Conservation (phyloP, 1,140 invertebrate genomes). For the Drosophila lini region DNA sequence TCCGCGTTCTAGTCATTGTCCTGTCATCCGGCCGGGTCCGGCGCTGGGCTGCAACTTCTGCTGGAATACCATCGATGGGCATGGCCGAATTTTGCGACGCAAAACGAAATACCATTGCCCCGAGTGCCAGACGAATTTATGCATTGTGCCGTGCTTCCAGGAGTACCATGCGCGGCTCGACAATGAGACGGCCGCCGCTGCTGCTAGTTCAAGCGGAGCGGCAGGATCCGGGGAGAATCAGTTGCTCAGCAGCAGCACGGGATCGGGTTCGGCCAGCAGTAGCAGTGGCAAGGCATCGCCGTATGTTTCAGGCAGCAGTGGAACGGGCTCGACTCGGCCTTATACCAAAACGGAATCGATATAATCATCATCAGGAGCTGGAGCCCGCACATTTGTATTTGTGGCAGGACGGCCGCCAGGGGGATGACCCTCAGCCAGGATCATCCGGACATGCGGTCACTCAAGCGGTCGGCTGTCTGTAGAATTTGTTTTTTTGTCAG, state of each 20-base stretch:
- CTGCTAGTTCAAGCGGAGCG: constrained; percentile 25
- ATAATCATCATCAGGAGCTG: constrained; percentile 64
- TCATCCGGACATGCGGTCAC: neutral
- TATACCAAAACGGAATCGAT: constrained; percentile 82
- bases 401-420: constrained; percentile 45
- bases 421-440: constrained; percentile 1
- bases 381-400: constrained; percentile 70
- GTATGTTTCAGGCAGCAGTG: constrained; percentile 41
- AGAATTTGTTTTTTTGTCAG: constrained; percentile 78
- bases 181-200: constrained; percentile 66
- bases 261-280: constrained; percentile 31
- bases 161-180: constrained; percentile 89
- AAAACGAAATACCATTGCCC: constrained; percentile 96
- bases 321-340: constrained; percentile 44
- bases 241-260: constrained; percentile 41
- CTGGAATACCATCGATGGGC: constrained; percentile 93
- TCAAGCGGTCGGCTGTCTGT: constrained; percentile 42
- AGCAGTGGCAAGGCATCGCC: constrained; percentile 54
- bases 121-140: constrained; percentile 93
- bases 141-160: constrained; percentile 94
- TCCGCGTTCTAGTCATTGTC: constrained; percentile 89
- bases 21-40: constrained; percentile 90
- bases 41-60: constrained; percentile 94
- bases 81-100: constrained; percentile 90
- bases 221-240: constrained; percentile 51